phyloP scores from a whole-genome alignment of 1,140 invertebrate genomes.

The Drosophila biarmipes region DNA sequence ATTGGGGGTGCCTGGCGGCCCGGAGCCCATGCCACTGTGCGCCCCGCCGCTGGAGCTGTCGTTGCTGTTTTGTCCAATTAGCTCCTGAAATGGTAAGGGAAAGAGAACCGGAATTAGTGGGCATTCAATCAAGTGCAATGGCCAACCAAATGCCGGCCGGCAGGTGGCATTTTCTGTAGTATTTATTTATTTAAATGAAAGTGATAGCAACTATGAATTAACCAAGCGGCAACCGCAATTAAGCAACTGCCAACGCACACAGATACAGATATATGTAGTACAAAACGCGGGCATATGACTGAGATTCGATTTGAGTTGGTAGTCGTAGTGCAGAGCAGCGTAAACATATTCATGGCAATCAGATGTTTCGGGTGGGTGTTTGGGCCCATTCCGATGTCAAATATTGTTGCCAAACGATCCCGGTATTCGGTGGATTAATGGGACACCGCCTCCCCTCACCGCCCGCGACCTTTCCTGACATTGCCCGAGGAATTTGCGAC shows the following conservation, averaged over 20 bases:
- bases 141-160: conserved; percentile 47
- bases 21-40: conserved; percentile 90
- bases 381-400: conserved; percentile 5
- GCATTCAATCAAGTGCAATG: conserved; percentile 19
- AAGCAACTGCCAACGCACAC: conserved; percentile 19
- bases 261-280: neutral
- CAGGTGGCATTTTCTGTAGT: conserved; percentile 44
- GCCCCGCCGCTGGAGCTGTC: conserved; percentile 88
- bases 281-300: conserved; percentile 26
- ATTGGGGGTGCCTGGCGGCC: conserved; percentile 90
- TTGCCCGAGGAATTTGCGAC: conserved; percentile 42
- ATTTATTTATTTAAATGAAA: conserved; percentile 59
- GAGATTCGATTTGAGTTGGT: conserved; percentile 2
- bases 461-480: conserved; percentile 42
- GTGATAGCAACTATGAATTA: conserved; percentile 60
- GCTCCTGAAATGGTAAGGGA: conserved; percentile 88
- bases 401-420: conserved; percentile 9
- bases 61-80: conserved; percentile 93
- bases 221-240: conserved; percentile 47
- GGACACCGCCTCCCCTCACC: conserved; percentile 6
- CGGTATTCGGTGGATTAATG: neutral
- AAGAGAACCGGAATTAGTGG: conserved; percentile 23
- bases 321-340: conserved; percentile 9
- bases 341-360: conserved; percentile 41
- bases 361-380: conserved; percentile 34